Evolutionary conservation across 2,888 invertebrate genomes (phyloP).

Genomic region (Xanthia icteritia): DNA sequence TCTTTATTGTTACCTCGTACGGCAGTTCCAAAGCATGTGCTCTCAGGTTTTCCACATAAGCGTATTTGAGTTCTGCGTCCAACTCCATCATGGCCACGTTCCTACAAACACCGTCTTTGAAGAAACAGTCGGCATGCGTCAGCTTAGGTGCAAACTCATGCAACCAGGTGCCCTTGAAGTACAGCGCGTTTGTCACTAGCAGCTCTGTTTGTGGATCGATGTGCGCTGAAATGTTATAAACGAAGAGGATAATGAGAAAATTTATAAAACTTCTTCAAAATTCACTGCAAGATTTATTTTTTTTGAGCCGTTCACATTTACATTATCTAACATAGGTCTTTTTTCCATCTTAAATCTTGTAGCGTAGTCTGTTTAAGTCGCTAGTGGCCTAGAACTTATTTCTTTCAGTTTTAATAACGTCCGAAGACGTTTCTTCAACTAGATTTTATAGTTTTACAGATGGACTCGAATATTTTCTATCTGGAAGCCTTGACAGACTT

Average conservation of each 20-base stretch:
- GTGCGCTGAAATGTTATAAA: conserved; percentile 77
- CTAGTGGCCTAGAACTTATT: background rate
- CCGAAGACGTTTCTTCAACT: background rate
- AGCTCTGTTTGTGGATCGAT: conserved; percentile 87
- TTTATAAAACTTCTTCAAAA: background rate
- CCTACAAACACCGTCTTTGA: conserved; percentile 82
- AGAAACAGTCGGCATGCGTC: conserved; percentile 90
- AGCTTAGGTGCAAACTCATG: conserved; percentile 87
- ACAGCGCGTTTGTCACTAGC: conserved; percentile 91
- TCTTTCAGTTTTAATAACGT: background rate
- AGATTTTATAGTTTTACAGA: background rate
- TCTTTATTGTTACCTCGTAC: conserved; percentile 88
- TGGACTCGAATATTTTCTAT: background rate
- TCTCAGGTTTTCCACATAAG: conserved; percentile 88
- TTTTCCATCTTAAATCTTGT: background rate
- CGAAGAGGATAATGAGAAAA: background rate
- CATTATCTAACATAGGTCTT: background rate
- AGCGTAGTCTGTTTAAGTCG: background rate
- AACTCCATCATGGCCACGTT: conserved; percentile 91
- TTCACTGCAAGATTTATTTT: background rate
- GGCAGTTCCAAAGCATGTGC: conserved; percentile 92
- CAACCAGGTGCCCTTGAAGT: conserved; percentile 92
- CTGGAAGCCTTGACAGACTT: background rate
- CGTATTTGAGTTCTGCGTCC: conserved; percentile 90
- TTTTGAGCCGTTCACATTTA: background rate